Percentiles rank a stretch among this genome's conserved stretches.
phyloP scores from a whole-genome alignment of 2,888 invertebrate species.

The Lepas anatifera region DNA sequence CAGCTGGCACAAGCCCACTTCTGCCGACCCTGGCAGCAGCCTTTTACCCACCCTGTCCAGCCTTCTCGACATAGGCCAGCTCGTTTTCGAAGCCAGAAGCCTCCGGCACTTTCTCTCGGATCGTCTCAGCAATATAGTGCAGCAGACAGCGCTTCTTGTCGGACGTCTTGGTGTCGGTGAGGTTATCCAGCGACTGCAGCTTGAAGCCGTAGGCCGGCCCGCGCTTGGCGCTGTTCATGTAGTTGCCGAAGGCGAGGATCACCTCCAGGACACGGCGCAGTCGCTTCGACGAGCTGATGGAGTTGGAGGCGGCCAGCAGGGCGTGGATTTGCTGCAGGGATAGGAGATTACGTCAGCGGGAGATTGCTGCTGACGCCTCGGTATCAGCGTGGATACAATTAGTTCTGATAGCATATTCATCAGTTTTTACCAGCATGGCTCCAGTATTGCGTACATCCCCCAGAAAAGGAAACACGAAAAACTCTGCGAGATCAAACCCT shows the following conservation, averaged over 20 bases:
- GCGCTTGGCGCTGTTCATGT: conserved; percentile 91
- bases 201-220: conserved; percentile 99
- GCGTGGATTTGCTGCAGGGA: conserved; percentile 72
- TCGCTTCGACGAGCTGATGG: conserved; percentile 83
- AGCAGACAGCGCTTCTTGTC: conserved; percentile 86
- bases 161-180: conserved; percentile 90
- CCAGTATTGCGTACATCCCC: too few relatives aligned
- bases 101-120: conserved; percentile 79
- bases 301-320: conserved; percentile 85
- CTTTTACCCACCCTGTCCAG: conserved; percentile 68
- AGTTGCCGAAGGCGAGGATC: conserved; percentile 96
- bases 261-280: conserved; percentile 79
- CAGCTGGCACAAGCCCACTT: too few relatives aligned
- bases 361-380: too few relatives aligned
- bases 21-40: too few relatives aligned
- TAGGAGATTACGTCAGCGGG: too few relatives aligned
- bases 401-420: too few relatives aligned
- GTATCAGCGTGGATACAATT: too few relatives aligned
- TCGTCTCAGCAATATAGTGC: conserved; percentile 88
- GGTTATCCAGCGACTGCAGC: conserved; percentile 82
- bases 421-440: too few relatives aligned
- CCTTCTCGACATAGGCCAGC: conserved; percentile 88
- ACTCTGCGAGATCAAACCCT: too few relatives aligned
- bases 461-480: too few relatives aligned
- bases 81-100: conserved; percentile 83